These are phyloP conservation scores for Mercenaria mercenaria DNA, from an alignment of 1,140 invertebrate species.

Conservation along the genomic window DNA sequence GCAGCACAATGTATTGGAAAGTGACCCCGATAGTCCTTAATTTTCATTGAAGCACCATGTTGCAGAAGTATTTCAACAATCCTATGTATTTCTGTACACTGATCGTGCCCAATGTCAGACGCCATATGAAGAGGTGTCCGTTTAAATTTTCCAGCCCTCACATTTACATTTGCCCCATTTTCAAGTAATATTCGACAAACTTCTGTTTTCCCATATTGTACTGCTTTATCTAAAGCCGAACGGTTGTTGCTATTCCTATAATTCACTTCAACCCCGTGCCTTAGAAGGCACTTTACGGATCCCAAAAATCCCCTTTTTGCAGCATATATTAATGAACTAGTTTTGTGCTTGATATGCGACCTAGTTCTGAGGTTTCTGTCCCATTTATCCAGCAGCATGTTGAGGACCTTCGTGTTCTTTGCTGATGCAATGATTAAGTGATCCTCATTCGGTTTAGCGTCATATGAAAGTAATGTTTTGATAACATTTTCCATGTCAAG, in stretches of 20 bases:
- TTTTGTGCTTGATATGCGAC: neutral
- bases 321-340: slow-evolving; percentile 12
- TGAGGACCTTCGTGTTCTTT: neutral
- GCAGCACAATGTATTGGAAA: slow-evolving; percentile 20
- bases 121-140: slow-evolving; percentile 13
- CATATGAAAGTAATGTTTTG: neutral
- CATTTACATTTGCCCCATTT: neutral
- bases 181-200: neutral
- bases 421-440: neutral
- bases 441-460: neutral
- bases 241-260: neutral
- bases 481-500: no score
- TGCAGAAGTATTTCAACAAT: neutral
- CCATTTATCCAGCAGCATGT: no score
- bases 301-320: slow-evolving; percentile 2
- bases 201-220: neutral
- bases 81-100: no score
- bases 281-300: neutral
- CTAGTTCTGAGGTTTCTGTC: neutral
- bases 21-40: slow-evolving; percentile 36
- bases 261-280: neutral
- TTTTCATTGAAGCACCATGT: neutral
- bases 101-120: neutral
- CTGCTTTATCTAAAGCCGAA: slow-evolving; percentile 15
- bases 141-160: slow-evolving; percentile 20